phyloP scores from a whole-genome alignment of 2,888 invertebrate species.

The Sipha maydis region DNA sequence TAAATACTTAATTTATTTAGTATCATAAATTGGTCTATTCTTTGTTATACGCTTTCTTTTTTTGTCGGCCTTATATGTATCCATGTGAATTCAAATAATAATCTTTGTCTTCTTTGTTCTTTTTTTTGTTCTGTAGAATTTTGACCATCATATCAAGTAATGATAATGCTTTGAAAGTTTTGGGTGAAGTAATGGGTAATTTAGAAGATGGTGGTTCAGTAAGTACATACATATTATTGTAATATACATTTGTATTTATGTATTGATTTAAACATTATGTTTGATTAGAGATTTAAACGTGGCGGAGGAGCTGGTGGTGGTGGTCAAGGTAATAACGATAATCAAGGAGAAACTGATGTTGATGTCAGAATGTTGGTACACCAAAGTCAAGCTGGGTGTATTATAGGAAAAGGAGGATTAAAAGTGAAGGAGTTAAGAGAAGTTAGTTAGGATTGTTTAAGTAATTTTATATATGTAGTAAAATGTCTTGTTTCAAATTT shows the following conservation, averaged over 20 bases:
- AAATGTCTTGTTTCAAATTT: constrained; percentile 17
- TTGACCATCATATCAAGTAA: constrained; percentile 88
- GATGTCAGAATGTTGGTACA: constrained; percentile 95
- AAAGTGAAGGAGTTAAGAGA: constrained; percentile 99
- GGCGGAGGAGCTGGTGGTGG: constrained; percentile 50
- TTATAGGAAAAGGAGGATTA: constrained; percentile 95
- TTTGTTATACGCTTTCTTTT: constrained; percentile 52
- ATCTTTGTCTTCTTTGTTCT: background rate
- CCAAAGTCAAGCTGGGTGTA: constrained; percentile 97
- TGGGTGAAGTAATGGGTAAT: constrained; percentile 89
- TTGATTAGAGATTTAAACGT: constrained; percentile 54
- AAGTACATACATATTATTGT: constrained; percentile 8
- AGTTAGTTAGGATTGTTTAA: constrained; percentile 73
- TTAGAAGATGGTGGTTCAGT: constrained; percentile 83
- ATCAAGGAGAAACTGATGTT: constrained; percentile 62
- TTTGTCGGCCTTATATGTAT: constrained; percentile 30
- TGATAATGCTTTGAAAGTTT: constrained; percentile 88
- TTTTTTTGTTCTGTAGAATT: constrained; percentile 74
- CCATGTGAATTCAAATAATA: constrained; percentile 41
- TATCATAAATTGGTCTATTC: constrained; percentile 41
- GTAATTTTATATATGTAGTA: background rate
- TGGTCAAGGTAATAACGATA: constrained; percentile 58
- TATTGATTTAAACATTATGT: constrained; percentile 43
- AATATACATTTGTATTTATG: background rate
- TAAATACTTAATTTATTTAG: background rate